These are phyloP conservation scores for Morbakka virulenta DNA, from an alignment of 30 jellyfish, hydroid and myxozoan genomes.

Conservation along the genomic window DNA sequence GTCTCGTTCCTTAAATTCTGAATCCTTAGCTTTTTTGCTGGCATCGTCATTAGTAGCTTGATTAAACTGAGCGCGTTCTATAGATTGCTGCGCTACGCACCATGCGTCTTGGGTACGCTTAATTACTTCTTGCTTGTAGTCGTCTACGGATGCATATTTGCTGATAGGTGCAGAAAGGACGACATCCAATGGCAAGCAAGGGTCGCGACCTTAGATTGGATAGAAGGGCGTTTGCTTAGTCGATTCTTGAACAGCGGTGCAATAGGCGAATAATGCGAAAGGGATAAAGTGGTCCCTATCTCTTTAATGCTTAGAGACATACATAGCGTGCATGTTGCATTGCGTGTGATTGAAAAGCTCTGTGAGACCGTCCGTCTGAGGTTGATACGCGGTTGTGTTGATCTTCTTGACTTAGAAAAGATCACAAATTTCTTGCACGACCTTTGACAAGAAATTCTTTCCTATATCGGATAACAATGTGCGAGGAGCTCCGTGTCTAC, in stretches of 20 bases:
- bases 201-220: slow-evolving; percentile 63
- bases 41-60: slow-evolving; percentile 17
- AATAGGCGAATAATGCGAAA: too few relatives aligned
- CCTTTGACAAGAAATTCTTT: slow-evolving; percentile 31
- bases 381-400: slow-evolving; percentile 53
- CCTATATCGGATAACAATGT: slow-evolving; percentile 46
- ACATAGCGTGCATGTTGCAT: slow-evolving; percentile 13
- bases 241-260: slow-evolving; percentile 49
- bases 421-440: slow-evolving; percentile 38
- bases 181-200: slow-evolving; percentile 53
- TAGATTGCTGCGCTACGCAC: slow-evolving; percentile 30
- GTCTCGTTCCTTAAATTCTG: slow-evolving; percentile 39
- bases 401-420: slow-evolving; percentile 14
- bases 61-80: slow-evolving; percentile 37
- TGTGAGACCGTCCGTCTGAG: slow-evolving; percentile 45
- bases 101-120: slow-evolving; percentile 24
- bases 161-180: slow-evolving; percentile 44
- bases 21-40: slow-evolving; percentile 27
- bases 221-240: slow-evolving; percentile 62
- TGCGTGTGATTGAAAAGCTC: slow-evolving; percentile 36
- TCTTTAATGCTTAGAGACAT: slow-evolving; percentile 32
- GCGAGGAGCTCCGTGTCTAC: slow-evolving; percentile 50
- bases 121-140: slow-evolving; percentile 10
- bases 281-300: slow-evolving; percentile 57
- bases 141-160: slow-evolving; percentile 38